phyloP scores from a whole-genome alignment of 2,113 vertebrate genomes.

The Globicephala melas region DNA sequence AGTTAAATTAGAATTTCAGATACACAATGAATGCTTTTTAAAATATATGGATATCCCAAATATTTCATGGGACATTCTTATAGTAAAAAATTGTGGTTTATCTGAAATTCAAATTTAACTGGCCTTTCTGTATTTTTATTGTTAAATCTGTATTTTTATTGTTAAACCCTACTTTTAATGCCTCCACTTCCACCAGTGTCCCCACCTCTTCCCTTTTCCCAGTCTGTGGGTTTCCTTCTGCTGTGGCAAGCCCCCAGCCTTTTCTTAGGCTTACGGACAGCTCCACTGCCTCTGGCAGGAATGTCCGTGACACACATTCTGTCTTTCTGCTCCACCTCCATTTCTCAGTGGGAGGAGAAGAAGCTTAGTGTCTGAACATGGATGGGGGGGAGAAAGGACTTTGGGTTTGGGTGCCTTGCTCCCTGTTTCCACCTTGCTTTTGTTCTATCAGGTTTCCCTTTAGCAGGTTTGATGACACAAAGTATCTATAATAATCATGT shows the following conservation, averaged over 20 bases:
- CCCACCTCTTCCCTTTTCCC: neutral
- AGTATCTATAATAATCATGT: neutral
- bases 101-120: neutral
- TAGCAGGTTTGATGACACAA: neutral
- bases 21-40: neutral
- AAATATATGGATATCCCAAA: neutral
- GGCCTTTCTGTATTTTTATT: neutral
- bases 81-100: neutral
- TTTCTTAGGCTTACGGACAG: neutral
- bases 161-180: neutral
- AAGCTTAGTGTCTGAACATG: neutral
- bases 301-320: neutral
- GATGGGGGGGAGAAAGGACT: neutral
- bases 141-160: neutral
- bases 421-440: neutral
- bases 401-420: neutral
- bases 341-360: neutral
- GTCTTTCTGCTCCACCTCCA: neutral
- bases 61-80: neutral
- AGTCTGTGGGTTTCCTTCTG: neutral
- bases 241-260: neutral
- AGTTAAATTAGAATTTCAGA: neutral
- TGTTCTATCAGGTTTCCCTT: neutral
- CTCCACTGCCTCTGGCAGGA: neutral
- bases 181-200: neutral